Evolutionary conservation across 2,888 invertebrate species (phyloP).

Genomic region (Cheilosia variabilis): DNA sequence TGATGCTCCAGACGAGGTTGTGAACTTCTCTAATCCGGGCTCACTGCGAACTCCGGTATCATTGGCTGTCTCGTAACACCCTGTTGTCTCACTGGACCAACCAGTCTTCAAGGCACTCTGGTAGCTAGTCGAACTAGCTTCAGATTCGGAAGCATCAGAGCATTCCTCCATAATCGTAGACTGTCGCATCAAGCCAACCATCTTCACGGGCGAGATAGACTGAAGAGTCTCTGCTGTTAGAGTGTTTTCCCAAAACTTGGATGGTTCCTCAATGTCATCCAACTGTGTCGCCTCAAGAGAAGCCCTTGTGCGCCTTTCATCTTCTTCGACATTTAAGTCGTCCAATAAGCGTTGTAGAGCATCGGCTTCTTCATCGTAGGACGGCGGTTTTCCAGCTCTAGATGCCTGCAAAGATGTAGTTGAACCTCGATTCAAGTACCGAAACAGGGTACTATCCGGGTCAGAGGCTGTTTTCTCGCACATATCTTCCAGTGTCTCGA

Average conservation of each 20-base stretch:
- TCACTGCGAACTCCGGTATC: conserved; percentile 76
- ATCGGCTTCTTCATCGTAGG: conserved; percentile 77
- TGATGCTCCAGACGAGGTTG: conserved; percentile 20
- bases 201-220: conserved; percentile 81
- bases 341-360: conserved; percentile 79
- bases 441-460: conserved; percentile 81
- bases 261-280: conserved; percentile 82
- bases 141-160: conserved; percentile 76
- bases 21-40: conserved; percentile 16
- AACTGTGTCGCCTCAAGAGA: conserved; percentile 80
- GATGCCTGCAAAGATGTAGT: background rate
- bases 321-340: conserved; percentile 77
- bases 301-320: conserved; percentile 77
- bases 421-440: conserved; percentile 77
- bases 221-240: conserved; percentile 75
- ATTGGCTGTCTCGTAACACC: conserved; percentile 81
- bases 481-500: conserved; percentile 81
- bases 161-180: conserved; percentile 82
- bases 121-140: conserved; percentile 78
- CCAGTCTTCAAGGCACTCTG: conserved; percentile 76
- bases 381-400: conserved; percentile 20
- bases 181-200: conserved; percentile 82
- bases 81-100: conserved; percentile 75
- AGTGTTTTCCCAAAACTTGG: conserved; percentile 82
- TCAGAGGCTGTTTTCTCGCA: conserved; percentile 82